A percentile compares a stretch with the other conserved stretches of the same genome.
Conservation (phyloP, 2,888 invertebrate genomes). For the Phortica okadai region DNA sequence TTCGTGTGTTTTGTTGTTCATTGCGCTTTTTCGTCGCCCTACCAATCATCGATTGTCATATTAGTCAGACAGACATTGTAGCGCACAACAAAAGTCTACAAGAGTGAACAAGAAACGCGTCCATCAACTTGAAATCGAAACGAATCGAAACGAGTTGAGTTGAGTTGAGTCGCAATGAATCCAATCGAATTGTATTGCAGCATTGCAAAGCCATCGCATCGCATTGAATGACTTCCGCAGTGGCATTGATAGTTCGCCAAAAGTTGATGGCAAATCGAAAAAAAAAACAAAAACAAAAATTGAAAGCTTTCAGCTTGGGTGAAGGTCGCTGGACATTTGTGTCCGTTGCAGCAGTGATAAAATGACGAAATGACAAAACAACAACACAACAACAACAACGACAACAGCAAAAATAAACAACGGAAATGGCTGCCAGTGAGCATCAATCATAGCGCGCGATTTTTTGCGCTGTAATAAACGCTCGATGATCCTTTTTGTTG, state of each 20-base stretch:
- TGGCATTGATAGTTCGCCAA: conserved; percentile 27
- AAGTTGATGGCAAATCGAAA: background rate
- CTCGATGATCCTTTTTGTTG: background rate
- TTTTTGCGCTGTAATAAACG: background rate
- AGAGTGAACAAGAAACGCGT: background rate
- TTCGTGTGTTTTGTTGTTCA: background rate
- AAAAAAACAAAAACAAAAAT: background rate
- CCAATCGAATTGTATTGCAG: background rate
- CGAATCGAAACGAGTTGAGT: background rate
- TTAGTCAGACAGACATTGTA: background rate
- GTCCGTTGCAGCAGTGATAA: background rate
- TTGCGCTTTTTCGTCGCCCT: background rate
- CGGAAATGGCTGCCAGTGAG: no score
- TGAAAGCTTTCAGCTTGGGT: conserved; percentile 3
- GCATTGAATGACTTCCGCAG: conserved; percentile 18
- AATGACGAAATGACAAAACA: background rate
- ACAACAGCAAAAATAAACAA: background rate
- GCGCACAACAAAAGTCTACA: background rate
- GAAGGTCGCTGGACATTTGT: conserved; percentile 16
- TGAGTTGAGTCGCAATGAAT: background rate
- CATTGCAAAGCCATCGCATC: conserved; percentile 3
- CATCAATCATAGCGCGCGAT: background rate
- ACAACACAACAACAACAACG: no score
- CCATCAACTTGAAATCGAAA: background rate
- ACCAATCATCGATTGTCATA: conserved; percentile 25